A percentile compares a stretch with the other conserved stretches of the same genome.
Conservation (phyloP, 2,888 invertebrate species). For the Synergus itoensis region DNA sequence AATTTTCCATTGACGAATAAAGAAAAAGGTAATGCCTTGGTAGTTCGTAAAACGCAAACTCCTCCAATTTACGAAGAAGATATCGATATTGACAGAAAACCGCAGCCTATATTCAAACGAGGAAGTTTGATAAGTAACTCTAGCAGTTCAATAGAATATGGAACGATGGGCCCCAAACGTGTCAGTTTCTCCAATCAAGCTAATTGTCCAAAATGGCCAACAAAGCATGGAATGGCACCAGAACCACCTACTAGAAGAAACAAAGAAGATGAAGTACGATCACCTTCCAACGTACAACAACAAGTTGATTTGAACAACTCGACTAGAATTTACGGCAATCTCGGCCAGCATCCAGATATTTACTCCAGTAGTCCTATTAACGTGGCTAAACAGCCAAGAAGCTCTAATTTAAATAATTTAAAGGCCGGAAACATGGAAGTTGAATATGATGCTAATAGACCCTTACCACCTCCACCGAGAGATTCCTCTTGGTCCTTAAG, state of each 20-base stretch:
- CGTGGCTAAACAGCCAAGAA: constrained; percentile 38
- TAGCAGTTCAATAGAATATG: constrained; percentile 71
- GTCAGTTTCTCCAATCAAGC: constrained; percentile 79
- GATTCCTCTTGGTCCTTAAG: constrained; percentile 57
- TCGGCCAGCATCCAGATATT: constrained; percentile 31
- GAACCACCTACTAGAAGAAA: constrained; percentile 73
- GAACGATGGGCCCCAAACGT: constrained; percentile 77
- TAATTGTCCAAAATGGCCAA: constrained; percentile 75
- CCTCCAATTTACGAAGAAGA: constrained; percentile 63
- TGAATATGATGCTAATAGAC: constrained; percentile 75
- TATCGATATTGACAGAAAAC: constrained; percentile 55
- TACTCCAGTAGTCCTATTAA: constrained; percentile 11
- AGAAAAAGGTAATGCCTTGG: constrained; percentile 33
- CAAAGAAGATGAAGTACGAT: constrained; percentile 59
- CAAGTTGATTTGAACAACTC: constrained; percentile 55
- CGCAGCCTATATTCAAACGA: constrained; percentile 79
- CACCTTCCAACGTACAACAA: not conserved
- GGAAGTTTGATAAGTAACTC: constrained; percentile 78
- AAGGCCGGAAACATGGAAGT: constrained; percentile 28
- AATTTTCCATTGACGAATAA: constrained; percentile 76
- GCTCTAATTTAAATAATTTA: constrained; percentile 11
- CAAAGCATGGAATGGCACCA: constrained; percentile 77
- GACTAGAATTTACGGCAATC: constrained; percentile 58
- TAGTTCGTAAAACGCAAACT: constrained; percentile 43
- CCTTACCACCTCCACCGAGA: constrained; percentile 76